Evolutionary conservation across 2,888 invertebrate species (phyloP).

Genomic region (Drosophila neoperkinsi): DNA sequence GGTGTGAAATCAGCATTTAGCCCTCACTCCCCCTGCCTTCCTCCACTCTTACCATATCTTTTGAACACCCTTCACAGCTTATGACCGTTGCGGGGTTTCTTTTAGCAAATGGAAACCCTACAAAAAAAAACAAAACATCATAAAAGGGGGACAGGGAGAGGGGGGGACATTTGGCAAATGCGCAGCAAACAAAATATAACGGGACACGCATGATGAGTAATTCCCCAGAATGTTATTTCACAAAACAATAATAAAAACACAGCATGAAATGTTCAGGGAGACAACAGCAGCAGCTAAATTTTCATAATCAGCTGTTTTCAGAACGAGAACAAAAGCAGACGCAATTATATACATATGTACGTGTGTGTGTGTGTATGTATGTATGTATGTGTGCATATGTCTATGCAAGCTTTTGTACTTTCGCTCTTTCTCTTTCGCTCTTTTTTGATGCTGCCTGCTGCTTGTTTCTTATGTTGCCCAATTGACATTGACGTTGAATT

Average conservation of each 20-base stretch:
- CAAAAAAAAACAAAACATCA: conserved; percentile 22
- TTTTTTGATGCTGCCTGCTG: conserved; percentile 1
- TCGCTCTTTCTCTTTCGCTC: background rate
- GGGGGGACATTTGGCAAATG: conserved; percentile 48
- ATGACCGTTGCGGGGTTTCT: conserved; percentile 65
- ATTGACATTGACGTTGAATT: conserved; percentile 23
- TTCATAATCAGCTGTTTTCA: conserved; percentile 49
- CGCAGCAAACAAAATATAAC: conserved; percentile 47
- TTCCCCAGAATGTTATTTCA: conserved; percentile 21
- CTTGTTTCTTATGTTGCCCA: conserved; percentile 26
- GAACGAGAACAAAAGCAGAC: conserved; percentile 2
- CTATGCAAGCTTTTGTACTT: conserved; percentile 1
- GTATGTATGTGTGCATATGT: background rate
- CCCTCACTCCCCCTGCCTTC: background rate
- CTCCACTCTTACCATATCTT: background rate
- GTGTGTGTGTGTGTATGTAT: background rate
- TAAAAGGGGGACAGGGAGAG: background rate
- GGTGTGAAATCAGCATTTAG: conserved; percentile 59
- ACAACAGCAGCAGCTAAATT: conserved; percentile 21
- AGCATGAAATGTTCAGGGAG: background rate
- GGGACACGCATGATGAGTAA: conserved; percentile 49
- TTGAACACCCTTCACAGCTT: conserved; percentile 17
- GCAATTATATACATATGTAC: background rate
- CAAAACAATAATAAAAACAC: conserved; percentile 43
- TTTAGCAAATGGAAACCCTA: conserved; percentile 58